Base-by-base conservation (phyloP, 2,888 invertebrate species). In the Hyppa rectilinea region DNA sequence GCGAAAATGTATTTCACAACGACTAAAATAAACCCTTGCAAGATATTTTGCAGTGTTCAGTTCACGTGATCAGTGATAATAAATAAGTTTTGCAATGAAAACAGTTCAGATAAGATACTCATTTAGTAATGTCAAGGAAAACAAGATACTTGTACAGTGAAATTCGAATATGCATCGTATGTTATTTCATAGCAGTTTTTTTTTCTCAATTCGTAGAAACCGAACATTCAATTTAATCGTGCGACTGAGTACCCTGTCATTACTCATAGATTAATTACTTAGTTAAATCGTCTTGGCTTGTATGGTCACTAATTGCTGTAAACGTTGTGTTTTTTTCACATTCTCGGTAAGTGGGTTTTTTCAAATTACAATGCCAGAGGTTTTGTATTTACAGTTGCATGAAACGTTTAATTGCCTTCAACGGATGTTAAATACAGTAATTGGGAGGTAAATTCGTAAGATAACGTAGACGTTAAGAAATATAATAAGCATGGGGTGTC, bases 311-410 rank as follows among this genome's bases (percentile, higher is more conserved):
- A 95, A 95, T 95, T 95, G 92, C 90, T 88, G 86, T 94, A 94
- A 95, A 92, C 91, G 92, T 87, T 91, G 92, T 94, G 90, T 93
- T 94, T 94, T 74, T 95, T 93, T 78, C 90, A 92, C 90, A 92
- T 94, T 93, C 92, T 89, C 88, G 75, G 90, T 92, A 92, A 94
- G 91, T 93, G 92, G 92, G 89, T 92, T 94, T 92, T 94, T 92
- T 88, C 80, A 87, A 93, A 94, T 87, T 87, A 94, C 88, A 88
- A 90, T 88, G 89, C 92, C 88, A 91, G 90, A 91, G 90, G 91
- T 92, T 94, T 91, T 91, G 89, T 93, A 91, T 95, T 93, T 94
- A 94, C 94, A 94, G 94, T 93, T 94, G 94, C 94, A 92, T 92
- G 94, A 92, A 91, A 94, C 90, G 87, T 91, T 93, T 95, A 95